Evolutionary conservation across 2,113 vertebrate species (phyloP).

Genomic region (Tetrax tetrax): DNA sequence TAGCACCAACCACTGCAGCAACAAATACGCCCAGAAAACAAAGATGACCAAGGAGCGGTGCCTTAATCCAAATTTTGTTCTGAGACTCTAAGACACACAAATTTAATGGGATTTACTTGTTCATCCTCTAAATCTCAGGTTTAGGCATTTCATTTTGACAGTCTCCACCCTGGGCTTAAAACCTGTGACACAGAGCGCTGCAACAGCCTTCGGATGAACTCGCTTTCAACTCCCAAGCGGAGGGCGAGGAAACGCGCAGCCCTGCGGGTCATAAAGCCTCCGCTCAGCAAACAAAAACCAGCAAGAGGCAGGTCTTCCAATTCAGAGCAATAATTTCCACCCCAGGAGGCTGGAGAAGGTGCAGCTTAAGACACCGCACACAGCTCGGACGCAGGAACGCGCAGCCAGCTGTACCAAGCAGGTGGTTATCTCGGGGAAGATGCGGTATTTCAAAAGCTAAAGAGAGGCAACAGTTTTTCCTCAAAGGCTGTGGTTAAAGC

Average conservation of each 20-base stretch:
- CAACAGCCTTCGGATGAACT: not conserved
- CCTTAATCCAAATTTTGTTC: not conserved
- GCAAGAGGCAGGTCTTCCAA: not conserved
- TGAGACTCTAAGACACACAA: not conserved
- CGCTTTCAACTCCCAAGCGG: not conserved
- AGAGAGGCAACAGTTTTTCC: not conserved
- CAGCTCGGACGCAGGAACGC: accelerated
- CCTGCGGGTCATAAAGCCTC: not conserved
- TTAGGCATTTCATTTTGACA: not conserved
- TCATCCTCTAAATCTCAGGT: not conserved
- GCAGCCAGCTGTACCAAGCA: not conserved
- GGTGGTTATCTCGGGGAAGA: not conserved
- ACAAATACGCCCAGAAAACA: not conserved
- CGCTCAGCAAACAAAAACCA: not conserved
- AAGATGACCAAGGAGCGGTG: not conserved
- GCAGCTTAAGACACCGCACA: not conserved
- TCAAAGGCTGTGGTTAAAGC: not conserved
- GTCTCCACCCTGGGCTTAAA: not conserved
- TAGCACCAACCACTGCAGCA: not conserved
- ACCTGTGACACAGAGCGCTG: not conserved
- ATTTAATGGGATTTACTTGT: not conserved
- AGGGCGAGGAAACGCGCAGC: not conserved
- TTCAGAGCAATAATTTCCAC: not conserved
- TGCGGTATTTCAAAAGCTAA: accelerated
- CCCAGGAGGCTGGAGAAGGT: not conserved